A percentile compares a stretch with the other conserved stretches of the same genome.
Evolutionary conservation across 2,888 invertebrate species (phyloP).

Genomic region (Drosophila limbata): DNA sequence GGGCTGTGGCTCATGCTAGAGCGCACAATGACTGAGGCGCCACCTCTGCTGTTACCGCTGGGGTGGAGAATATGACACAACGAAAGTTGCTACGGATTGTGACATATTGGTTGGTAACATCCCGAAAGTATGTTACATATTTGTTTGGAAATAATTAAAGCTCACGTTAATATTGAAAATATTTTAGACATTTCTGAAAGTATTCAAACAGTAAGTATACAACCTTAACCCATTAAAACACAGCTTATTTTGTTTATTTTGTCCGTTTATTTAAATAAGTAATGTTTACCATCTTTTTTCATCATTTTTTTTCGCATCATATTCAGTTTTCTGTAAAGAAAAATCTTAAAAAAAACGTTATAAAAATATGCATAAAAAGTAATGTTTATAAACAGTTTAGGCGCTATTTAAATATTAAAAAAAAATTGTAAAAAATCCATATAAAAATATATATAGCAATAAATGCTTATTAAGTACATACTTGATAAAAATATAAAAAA

Average conservation of each 20-base stretch:
- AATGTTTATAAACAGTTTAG: conserved; percentile 19
- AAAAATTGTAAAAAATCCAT: conserved; percentile 57
- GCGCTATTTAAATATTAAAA: conserved; percentile 34
- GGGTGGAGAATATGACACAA: too few relatives aligned
- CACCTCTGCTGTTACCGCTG: too few relatives aligned
- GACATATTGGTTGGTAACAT: too few relatives aligned
- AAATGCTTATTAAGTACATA: conserved; percentile 35
- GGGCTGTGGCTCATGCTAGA: too few relatives aligned
- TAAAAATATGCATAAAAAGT: conserved; percentile 41
- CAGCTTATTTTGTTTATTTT: conserved; percentile 29
- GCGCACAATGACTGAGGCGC: too few relatives aligned
- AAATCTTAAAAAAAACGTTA: conserved; percentile 61
- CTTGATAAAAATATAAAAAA: neutral
- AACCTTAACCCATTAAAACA: conserved; percentile 9
- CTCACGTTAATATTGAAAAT: too few relatives aligned
- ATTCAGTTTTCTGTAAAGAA: conserved; percentile 62
- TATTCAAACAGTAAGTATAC: too few relatives aligned
- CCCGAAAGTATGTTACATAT: too few relatives aligned
- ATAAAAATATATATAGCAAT: conserved; percentile 16
- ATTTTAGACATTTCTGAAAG: too few relatives aligned
- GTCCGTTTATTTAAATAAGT: conserved; percentile 65
- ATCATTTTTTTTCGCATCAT: conserved; percentile 52
- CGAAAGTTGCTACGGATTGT: too few relatives aligned
- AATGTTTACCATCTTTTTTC: conserved; percentile 56
- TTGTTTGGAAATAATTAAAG: too few relatives aligned